Percentiles rank a stretch among this genome's conserved stretches.
Conservation (phyloP, 2,113 vertebrate species). For the Corydoras maculifer region DNA sequence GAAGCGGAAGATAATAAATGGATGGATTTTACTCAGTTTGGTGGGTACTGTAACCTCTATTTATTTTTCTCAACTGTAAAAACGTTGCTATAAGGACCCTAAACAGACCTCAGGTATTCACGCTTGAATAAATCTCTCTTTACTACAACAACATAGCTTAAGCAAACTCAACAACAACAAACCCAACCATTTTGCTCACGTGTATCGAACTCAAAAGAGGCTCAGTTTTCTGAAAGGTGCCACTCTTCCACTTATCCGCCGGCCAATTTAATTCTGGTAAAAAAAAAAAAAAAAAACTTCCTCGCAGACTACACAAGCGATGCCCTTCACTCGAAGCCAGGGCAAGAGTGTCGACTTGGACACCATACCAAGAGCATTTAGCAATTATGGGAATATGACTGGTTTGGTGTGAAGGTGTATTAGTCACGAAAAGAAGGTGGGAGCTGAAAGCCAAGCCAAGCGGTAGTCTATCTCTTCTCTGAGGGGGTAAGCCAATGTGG, state of each 20-base stretch:
- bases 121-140: conserved; percentile 24
- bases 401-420: conserved; percentile 7
- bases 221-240: conserved; percentile 49
- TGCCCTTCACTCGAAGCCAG: too few species aligned
- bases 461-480: conserved; percentile 40
- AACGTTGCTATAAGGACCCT: too few species aligned
- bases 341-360: too few species aligned
- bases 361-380: conserved; percentile 45
- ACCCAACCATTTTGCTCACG: conserved; percentile 43
- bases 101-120: too few species aligned
- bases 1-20: too few species aligned
- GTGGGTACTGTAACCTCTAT: too few species aligned
- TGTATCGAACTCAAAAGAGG: conserved; percentile 48
- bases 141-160: too few species aligned
- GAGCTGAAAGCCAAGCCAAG: conserved; percentile 34
- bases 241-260: conserved; percentile 40
- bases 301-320: conserved; percentile 1
- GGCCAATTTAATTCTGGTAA: conserved; percentile 45
- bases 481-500: conserved; percentile 13
- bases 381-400: conserved; percentile 63
- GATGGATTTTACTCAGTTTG: too few species aligned
- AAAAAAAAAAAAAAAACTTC: conserved; percentile 49
- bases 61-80: too few species aligned
- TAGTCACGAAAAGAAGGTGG: conserved; percentile 28
- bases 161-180: conserved; percentile 35